These are phyloP conservation scores for Astyanax mexicanus DNA, from an alignment of 2,797 vertebrate genomes.

Conservation along the genomic window DNA sequence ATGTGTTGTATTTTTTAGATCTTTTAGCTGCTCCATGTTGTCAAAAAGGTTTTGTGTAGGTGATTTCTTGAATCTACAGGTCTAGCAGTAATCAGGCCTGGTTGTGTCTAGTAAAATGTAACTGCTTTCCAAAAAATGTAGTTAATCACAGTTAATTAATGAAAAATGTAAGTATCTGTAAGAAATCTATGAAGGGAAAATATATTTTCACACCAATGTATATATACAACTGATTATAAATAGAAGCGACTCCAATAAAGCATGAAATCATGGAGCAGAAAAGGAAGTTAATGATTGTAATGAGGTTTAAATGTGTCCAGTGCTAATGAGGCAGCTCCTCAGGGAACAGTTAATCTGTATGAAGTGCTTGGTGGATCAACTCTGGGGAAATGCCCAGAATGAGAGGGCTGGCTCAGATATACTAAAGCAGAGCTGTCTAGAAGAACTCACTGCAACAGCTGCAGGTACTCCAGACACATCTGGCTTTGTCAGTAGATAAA, in stretches of 20 bases:
- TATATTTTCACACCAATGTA: too few species aligned
- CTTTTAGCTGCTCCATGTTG: too few species aligned
- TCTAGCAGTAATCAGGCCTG: too few species aligned
- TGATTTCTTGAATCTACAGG: too few species aligned
- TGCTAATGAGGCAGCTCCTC: constrained; percentile 40
- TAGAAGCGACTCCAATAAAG: not conserved
- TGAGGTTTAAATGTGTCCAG: constrained; percentile 31
- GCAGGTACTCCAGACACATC: constrained; percentile 8
- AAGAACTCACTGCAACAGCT: not conserved
- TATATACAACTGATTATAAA: not conserved
- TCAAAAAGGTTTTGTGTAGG: too few species aligned
- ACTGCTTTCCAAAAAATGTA: too few species aligned
- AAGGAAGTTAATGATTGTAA: constrained; percentile 31
- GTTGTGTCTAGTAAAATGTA: too few species aligned
- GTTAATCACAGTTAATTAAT: too few species aligned
- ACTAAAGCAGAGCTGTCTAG: constrained; percentile 33
- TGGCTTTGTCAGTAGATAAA: not conserved
- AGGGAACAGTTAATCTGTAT: constrained; percentile 33
- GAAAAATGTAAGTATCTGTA: too few species aligned
- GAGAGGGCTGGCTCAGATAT: constrained; percentile 29
- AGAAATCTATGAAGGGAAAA: too few species aligned
- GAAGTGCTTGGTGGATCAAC: constrained; percentile 39
- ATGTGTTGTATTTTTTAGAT: too few species aligned
- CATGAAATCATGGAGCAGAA: not conserved
- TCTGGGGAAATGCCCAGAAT: constrained; percentile 38